Percentiles rank a stretch among this genome's conserved stretches.
phyloP scores from a whole-genome alignment of 2,888 invertebrate genomes.

The Aspidapion aeneum region DNA sequence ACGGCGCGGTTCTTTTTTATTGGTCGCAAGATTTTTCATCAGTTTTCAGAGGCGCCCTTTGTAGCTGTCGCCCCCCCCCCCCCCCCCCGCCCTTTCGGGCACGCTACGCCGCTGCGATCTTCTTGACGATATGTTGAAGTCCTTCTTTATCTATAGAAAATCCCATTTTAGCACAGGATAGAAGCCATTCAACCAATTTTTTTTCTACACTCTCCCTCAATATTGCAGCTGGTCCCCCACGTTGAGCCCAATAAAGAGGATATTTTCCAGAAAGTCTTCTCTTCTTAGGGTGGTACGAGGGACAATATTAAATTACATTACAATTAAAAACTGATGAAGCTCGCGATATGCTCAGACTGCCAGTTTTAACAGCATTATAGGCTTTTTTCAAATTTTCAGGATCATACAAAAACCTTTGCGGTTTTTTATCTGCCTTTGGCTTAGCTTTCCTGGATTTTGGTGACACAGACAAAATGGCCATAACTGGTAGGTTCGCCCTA shows the following conservation, averaged over 20 bases:
- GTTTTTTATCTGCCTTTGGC: not conserved
- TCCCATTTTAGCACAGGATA: not conserved
- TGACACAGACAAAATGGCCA: not conserved
- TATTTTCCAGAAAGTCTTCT: not conserved
- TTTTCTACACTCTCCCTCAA: not conserved
- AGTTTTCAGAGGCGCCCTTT: no score
- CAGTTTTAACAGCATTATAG: not conserved
- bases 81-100: no score
- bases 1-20: no score
- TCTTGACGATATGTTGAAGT: not conserved
- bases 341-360: not conserved
- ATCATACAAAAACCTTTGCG: not conserved
- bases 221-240: not conserved
- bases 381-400: not conserved
- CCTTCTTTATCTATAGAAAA: conserved; percentile 5
- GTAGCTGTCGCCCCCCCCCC: no score
- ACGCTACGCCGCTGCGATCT: no score
- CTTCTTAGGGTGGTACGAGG: conserved; percentile 1
- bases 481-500: not conserved
- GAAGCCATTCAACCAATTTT: not conserved
- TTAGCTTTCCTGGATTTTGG: not conserved
- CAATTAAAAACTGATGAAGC: conserved; percentile 1
- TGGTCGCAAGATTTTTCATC: no score
- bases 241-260: not conserved
- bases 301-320: no score